These are phyloP conservation scores for Aplysina aerophoba DNA, from an alignment of 37 sponge, comb jelly and placozoan species.

Conservation along the genomic window DNA sequence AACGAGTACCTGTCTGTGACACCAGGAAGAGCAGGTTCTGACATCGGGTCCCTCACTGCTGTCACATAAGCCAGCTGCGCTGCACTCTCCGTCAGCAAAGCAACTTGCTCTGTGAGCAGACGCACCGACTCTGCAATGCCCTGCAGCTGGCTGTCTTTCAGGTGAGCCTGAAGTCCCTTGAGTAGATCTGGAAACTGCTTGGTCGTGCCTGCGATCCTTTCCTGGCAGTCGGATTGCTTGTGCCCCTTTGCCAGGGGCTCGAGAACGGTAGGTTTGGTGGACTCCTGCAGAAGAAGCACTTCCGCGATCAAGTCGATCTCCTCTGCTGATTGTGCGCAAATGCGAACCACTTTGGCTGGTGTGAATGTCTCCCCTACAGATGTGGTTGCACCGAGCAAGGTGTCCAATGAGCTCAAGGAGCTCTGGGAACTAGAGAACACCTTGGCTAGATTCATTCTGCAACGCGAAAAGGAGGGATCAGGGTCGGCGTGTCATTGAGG, in stretches of 20 bases:
- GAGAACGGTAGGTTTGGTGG: slow-evolving; percentile 46
- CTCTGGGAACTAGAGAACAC: slow-evolving; percentile 20
- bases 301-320: slow-evolving; percentile 77
- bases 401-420: slow-evolving; percentile 20
- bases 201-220: slow-evolving; percentile 73
- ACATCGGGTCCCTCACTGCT: slow-evolving; percentile 48
- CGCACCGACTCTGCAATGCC: slow-evolving; percentile 25
- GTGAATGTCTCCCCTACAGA: slow-evolving; percentile 6
- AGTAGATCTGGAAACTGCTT: slow-evolving; percentile 69
- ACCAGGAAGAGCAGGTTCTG: slow-evolving; percentile 54
- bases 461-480: no score
- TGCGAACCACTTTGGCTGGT: slow-evolving; percentile 16
- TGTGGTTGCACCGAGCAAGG: neutral
- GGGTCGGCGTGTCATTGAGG: no score
- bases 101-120: slow-evolving; percentile 61
- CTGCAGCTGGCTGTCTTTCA: slow-evolving; percentile 34
- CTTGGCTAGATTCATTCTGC: slow-evolving; percentile 15
- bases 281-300: slow-evolving; percentile 52
- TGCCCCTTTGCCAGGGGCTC: slow-evolving; percentile 48
- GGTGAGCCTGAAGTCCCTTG: slow-evolving; percentile 44
- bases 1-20: slow-evolving; percentile 62
- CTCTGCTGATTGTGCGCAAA: slow-evolving; percentile 56
- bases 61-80: slow-evolving; percentile 77
- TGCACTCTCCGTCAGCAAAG: slow-evolving; percentile 73
- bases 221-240: slow-evolving; percentile 50